Conservation (phyloP, 1,140 invertebrate species). For the Lepidurus couesii region DNA sequence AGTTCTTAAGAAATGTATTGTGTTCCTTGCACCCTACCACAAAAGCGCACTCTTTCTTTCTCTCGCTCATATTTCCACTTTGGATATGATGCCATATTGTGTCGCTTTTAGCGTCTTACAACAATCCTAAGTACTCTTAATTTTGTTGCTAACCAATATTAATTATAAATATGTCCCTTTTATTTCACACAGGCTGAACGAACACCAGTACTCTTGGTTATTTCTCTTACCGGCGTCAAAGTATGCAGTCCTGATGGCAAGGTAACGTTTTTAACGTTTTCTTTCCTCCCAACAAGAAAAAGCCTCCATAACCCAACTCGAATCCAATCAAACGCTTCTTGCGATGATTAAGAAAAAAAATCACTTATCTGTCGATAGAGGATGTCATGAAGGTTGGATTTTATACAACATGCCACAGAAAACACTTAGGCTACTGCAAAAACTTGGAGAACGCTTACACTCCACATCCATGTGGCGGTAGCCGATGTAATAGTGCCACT, state of each 20-base stretch:
- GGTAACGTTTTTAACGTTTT: constrained; percentile 45
- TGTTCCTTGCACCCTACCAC: neutral
- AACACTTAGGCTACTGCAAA: too few species aligned
- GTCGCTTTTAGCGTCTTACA: neutral
- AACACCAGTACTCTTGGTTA: constrained; percentile 64
- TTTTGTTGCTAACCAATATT: neutral
- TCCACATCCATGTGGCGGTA: too few species aligned
- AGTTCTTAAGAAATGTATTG: neutral
- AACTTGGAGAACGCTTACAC: too few species aligned
- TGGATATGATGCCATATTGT: neutral
- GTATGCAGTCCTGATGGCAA: constrained; percentile 74
- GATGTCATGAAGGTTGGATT: too few species aligned
- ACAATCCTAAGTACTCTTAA: neutral
- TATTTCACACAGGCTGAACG: constrained; percentile 36
- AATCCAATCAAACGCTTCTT: too few species aligned
- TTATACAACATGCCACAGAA: too few species aligned
- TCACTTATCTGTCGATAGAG: too few species aligned
- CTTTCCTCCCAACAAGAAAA: neutral
- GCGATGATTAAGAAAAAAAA: too few species aligned
- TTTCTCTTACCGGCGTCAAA: constrained; percentile 69
- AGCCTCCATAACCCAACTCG: too few species aligned
- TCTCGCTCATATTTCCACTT: neutral
- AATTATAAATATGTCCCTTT: neutral
- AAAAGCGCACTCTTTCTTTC: neutral
- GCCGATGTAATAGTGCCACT: too few species aligned